Conservation (phyloP, 1,140 invertebrate species). For the Bombus waltoni region DNA sequence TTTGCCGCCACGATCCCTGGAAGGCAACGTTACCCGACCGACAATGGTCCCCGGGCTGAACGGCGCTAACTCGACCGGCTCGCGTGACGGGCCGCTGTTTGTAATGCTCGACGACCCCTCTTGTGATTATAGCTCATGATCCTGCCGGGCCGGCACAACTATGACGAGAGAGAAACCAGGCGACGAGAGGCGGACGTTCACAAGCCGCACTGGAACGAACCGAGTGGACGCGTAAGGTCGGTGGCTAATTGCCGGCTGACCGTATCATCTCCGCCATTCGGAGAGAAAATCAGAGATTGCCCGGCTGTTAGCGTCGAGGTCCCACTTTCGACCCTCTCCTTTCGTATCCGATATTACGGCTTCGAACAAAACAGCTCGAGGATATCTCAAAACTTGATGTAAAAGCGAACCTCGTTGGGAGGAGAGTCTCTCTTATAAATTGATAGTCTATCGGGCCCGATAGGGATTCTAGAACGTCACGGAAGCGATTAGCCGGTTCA, state of each 20-base stretch:
- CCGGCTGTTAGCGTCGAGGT: neutral
- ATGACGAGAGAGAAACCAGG: constrained; percentile 38
- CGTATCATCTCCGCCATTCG: constrained; percentile 26
- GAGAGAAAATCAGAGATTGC: constrained; percentile 36
- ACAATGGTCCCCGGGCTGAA: neutral
- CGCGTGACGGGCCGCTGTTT: constrained; percentile 66
- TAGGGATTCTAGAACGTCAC: constrained; percentile 33
- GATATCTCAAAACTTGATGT: neutral
- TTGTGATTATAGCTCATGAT: constrained; percentile 61
- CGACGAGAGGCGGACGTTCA: constrained; percentile 45
- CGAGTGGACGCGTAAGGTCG: constrained; percentile 50
- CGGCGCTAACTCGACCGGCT: constrained; percentile 61
- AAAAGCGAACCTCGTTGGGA: neutral
- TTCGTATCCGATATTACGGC: neutral
- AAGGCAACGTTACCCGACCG: neutral
- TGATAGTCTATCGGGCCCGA: neutral
- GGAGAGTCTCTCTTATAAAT: neutral
- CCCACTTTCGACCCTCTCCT: neutral
- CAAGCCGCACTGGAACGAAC: constrained; percentile 23
- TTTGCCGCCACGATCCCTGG: neutral
- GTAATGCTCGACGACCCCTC: constrained; percentile 48
- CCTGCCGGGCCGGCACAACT: neutral
- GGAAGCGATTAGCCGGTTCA: constrained; percentile 44
- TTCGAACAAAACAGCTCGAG: neutral
- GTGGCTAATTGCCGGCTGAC: constrained; percentile 50